These are phyloP conservation scores for Acanthosoma haemorrhoidale DNA, from an alignment of 2,888 invertebrate genomes.

Conservation along the genomic window DNA sequence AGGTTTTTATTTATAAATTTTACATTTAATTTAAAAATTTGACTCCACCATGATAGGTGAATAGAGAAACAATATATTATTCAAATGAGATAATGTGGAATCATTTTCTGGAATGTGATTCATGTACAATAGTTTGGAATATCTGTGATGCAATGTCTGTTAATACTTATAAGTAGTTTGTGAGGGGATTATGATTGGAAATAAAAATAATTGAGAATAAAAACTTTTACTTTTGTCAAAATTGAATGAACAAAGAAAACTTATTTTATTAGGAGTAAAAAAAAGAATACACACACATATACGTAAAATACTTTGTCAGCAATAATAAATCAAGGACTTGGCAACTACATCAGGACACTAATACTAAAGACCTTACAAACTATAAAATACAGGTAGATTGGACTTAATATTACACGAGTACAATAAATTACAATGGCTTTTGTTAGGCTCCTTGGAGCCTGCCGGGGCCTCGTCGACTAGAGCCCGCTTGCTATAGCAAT, in stretches of 20 bases:
- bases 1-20: too few species aligned
- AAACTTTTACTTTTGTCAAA: neutral
- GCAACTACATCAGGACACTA: constrained; percentile 16
- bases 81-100: too few species aligned
- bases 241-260: neutral
- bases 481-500: constrained; percentile 8
- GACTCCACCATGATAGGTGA: too few species aligned
- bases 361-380: constrained; percentile 14
- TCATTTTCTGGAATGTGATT: too few species aligned
- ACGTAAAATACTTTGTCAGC: constrained; percentile 20
- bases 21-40: too few species aligned
- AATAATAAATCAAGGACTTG: constrained; percentile 15
- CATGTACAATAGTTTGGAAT: too few species aligned
- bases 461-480: constrained; percentile 18
- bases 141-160: too few species aligned
- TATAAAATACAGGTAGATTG: constrained; percentile 20
- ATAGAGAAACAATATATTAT: too few species aligned
- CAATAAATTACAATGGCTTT: constrained; percentile 30
- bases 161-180: too few species aligned
- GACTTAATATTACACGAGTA: constrained; percentile 26
- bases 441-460: constrained; percentile 12
- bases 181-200: too few species aligned
- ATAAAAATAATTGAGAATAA: too few species aligned
- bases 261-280: constrained; percentile 21
- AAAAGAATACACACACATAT: constrained; percentile 19